Conservation (phyloP, 2,113 vertebrate species). For the Oreochromis niloticus region DNA sequence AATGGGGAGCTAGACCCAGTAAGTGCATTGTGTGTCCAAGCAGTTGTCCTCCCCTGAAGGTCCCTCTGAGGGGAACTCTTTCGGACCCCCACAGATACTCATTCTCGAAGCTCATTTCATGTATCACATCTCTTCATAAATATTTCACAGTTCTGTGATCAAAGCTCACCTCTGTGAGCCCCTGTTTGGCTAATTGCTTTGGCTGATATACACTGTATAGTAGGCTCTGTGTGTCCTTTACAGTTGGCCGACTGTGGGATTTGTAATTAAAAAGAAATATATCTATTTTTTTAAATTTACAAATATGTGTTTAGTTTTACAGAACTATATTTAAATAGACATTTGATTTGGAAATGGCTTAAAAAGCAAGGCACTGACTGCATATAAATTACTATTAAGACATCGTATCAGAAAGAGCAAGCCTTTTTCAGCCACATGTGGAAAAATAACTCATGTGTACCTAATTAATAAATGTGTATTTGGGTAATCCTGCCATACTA, state of each 20-base stretch:
- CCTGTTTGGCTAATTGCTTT: slow-evolving; percentile 53
- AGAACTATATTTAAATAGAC: background rate
- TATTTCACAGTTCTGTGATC: slow-evolving; percentile 65
- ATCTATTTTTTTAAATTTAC: background rate
- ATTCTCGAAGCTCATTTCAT: slow-evolving; percentile 57
- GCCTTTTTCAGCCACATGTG: background rate
- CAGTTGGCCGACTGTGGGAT: background rate
- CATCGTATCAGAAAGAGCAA: background rate
- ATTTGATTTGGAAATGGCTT: background rate
- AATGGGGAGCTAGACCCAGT: background rate
- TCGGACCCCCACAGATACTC: slow-evolving; percentile 38
- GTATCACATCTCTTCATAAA: slow-evolving; percentile 59
- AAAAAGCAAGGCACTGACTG: background rate
- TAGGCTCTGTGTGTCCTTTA: background rate
- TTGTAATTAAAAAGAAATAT: background rate
- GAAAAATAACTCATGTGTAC: background rate
- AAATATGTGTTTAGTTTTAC: background rate
- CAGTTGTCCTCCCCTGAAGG: slow-evolving; percentile 34
- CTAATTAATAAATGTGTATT: background rate
- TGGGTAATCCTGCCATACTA: slow-evolving; percentile 9
- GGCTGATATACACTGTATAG: slow-evolving; percentile 10
- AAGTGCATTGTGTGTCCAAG: slow-evolving; percentile 27
- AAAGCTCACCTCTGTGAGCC: slow-evolving; percentile 52
- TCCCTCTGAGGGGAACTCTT: slow-evolving; percentile 19
- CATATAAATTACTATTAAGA: background rate